phyloP scores from a whole-genome alignment of 2,113 vertebrate species.

The Xiphophorus maculatus region DNA sequence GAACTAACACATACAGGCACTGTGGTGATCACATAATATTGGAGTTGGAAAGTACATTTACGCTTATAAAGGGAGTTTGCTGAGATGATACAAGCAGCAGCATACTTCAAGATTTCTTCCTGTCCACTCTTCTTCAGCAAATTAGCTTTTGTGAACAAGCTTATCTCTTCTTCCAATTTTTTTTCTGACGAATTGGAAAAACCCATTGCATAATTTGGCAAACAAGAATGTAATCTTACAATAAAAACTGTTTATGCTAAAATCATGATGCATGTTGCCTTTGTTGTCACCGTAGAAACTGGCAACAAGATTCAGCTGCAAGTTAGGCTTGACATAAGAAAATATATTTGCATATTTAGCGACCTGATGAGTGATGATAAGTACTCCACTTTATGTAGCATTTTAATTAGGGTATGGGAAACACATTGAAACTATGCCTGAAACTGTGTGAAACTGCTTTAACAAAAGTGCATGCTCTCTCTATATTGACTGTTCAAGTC shows the following conservation, averaged over 20 bases:
- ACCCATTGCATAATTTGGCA: neutral
- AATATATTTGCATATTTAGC: neutral
- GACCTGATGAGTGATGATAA: neutral
- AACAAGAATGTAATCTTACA: neutral
- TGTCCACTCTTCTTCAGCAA: neutral
- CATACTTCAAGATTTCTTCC: neutral
- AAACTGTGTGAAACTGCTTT: neutral
- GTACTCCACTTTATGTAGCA: neutral
- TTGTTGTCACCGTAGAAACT: slow-evolving; percentile 2
- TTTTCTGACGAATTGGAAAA: neutral
- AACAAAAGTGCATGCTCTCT: neutral
- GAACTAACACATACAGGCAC: neutral
- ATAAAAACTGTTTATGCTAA: neutral
- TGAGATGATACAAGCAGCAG: neutral
- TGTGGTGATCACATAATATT: neutral
- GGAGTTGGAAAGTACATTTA: neutral
- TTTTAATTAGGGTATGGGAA: neutral
- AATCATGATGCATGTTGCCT: neutral
- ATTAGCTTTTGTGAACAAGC: neutral
- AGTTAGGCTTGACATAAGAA: neutral
- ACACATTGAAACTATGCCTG: neutral
- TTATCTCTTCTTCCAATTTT: neutral
- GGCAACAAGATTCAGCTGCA: neutral
- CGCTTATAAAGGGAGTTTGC: neutral
- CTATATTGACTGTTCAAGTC: neutral